phyloP scores from a whole-genome alignment of 1,140 invertebrate species.

The Fopius arisanus region DNA sequence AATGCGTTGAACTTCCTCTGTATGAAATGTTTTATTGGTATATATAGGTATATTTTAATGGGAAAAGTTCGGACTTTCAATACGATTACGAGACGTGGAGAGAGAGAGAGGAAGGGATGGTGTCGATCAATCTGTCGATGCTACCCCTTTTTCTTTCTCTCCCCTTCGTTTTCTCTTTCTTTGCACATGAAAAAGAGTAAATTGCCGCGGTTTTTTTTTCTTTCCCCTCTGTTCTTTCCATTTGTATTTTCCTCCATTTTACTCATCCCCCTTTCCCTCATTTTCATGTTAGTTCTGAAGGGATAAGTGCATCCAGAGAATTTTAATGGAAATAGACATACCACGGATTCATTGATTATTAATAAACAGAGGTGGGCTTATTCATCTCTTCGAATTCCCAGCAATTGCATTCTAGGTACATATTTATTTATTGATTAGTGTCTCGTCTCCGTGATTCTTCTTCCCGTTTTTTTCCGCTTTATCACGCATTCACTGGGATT shows the following conservation, averaged over 20 bases:
- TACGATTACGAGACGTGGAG: conserved; percentile 42
- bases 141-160: conserved; percentile 9
- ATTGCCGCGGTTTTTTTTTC: neutral
- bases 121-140: conserved; percentile 56
- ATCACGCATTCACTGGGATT: neutral
- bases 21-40: neutral
- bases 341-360: neutral
- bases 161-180: neutral
- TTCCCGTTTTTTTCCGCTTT: neutral
- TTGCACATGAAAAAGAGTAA: neutral
- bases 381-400: neutral
- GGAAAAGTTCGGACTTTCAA: conserved; percentile 56
- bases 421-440: neutral
- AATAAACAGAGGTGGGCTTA: neutral
- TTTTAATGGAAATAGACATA: neutral
- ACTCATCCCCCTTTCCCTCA: neutral
- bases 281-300: neutral
- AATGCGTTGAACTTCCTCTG: neutral
- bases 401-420: neutral
- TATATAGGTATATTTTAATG: conserved; percentile 45
- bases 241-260: too few relatives aligned
- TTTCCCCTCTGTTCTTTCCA: neutral
- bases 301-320: neutral
- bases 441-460: neutral
- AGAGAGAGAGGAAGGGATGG: conserved; percentile 28